phyloP scores from a whole-genome alignment of 2,113 vertebrate genomes.

The Zosterops pallidus region DNA sequence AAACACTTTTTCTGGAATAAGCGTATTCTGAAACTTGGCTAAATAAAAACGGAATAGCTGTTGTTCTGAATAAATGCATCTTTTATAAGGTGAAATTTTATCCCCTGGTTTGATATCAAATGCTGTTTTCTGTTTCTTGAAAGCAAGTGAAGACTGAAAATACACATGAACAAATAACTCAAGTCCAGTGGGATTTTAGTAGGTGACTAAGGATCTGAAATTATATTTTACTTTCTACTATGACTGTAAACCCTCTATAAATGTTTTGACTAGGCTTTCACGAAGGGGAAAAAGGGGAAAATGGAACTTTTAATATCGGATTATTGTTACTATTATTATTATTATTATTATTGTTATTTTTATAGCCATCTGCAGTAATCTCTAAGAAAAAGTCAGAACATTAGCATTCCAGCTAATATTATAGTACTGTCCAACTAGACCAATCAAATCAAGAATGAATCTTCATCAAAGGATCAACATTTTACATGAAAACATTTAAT shows the following conservation, averaged over 20 bases:
- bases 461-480: neutral
- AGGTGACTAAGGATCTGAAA: neutral
- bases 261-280: neutral
- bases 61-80: neutral
- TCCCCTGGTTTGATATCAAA: neutral
- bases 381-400: neutral
- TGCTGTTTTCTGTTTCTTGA: neutral
- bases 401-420: neutral
- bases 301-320: neutral
- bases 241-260: neutral
- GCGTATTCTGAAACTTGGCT: neutral
- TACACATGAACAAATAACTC: neutral
- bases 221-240: neutral
- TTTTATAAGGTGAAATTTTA: neutral
- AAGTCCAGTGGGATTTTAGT: neutral
- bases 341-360: neutral
- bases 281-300: fast-evolving
- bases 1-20: neutral
- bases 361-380: neutral
- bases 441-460: neutral
- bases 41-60: neutral
- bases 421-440: neutral
- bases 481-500: neutral
- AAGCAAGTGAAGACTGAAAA: neutral
- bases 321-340: neutral